A percentile compares a stretch with the other conserved stretches of the same genome.
These are phyloP conservation scores for Todiramphus saurophagus DNA, from an alignment of 2,113 vertebrate genomes.

Conservation along the genomic window DNA sequence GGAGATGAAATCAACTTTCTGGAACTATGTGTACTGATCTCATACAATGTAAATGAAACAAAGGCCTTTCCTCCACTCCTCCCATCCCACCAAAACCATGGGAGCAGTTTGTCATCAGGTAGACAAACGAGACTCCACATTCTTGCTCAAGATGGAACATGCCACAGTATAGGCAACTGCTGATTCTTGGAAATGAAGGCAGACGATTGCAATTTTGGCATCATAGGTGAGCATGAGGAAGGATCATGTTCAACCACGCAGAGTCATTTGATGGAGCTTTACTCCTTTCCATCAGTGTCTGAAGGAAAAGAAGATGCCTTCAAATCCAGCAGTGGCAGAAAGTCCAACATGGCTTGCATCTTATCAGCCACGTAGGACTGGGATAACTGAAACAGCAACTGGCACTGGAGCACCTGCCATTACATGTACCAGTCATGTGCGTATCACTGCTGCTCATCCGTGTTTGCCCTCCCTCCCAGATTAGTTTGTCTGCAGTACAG, in stretches of 20 bases:
- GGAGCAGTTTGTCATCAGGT: not conserved
- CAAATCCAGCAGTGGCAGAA: not conserved
- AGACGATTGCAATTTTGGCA: not conserved
- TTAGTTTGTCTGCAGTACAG: not conserved
- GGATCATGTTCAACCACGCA: not conserved
- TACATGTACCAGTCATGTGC: accelerated
- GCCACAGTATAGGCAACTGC: not conserved
- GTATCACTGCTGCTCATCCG: not conserved
- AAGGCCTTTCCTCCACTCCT: not conserved
- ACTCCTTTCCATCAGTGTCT: not conserved
- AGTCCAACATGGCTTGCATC: not conserved
- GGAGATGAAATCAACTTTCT: not conserved
- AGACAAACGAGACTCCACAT: not conserved
- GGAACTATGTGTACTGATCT: not conserved
- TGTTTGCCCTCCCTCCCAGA: not conserved
- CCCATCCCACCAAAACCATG: not conserved
- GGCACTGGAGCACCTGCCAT: not conserved
- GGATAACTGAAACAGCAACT: not conserved
- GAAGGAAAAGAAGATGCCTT: not conserved
- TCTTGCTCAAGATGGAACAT: not conserved
- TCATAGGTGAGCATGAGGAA: not conserved
- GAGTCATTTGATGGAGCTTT: not conserved
- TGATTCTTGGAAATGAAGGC: not conserved
- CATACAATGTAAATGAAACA: not conserved
- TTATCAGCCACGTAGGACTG: not conserved